Percentiles rank a stretch among this genome's conserved stretches.
Evolutionary conservation across 2,888 invertebrate species (phyloP).

Genomic region (Phalera bucephala): DNA sequence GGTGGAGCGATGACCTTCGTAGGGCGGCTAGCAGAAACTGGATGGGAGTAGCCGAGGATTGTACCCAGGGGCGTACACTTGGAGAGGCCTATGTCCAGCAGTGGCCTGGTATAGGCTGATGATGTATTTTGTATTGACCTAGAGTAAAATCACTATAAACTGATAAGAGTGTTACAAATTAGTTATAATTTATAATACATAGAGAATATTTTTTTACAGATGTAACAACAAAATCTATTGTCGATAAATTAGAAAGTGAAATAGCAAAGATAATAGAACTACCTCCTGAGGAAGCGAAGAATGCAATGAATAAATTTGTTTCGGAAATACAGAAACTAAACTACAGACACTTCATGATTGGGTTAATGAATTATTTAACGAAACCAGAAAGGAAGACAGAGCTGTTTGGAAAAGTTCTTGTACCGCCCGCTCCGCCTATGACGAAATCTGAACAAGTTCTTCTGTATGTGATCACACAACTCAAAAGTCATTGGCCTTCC

Average conservation of each 20-base stretch:
- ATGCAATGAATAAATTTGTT: constrained; percentile 50
- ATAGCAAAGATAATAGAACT: constrained; percentile 42
- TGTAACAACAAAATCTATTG: constrained; percentile 29
- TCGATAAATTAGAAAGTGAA: constrained; percentile 45
- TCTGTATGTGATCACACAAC: constrained; percentile 50
- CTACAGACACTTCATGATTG: constrained; percentile 47
- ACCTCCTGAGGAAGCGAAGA: constrained; percentile 35
- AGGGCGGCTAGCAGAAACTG: no score
- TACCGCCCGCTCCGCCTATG: constrained; percentile 59
- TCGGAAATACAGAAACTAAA: constrained; percentile 43
- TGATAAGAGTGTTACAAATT: no score
- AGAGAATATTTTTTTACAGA: no score
- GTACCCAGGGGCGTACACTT: no score
- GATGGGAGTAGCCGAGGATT: no score
- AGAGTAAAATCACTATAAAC: no score
- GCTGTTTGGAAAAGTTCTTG: constrained; percentile 44
- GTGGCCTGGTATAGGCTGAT: no score
- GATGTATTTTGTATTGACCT: no score
- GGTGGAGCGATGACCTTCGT: no score
- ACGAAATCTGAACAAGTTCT: constrained; percentile 65
- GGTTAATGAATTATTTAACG: constrained; percentile 53
- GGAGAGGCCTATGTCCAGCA: no score
- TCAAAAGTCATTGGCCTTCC: constrained; percentile 34
- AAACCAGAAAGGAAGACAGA: constrained; percentile 56
- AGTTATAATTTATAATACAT: no score